Base-by-base conservation (phyloP, 2,888 invertebrate genomes). In the Branchinecta sandiegonensis region DNA sequence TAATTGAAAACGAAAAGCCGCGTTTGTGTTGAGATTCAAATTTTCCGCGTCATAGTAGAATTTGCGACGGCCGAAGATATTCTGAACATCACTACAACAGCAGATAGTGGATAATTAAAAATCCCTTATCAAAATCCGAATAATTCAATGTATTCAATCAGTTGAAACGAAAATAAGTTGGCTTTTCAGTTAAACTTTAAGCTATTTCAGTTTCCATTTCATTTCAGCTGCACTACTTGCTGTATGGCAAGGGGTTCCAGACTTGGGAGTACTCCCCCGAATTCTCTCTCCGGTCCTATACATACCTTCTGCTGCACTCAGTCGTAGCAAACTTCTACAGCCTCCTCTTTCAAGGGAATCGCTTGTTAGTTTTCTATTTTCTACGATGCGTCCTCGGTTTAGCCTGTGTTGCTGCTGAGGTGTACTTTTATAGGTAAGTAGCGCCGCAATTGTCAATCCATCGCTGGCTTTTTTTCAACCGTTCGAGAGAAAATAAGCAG, bases 221-320 rank as follows among this genome's bases (percentile, higher is more conserved):
- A 67, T 77, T 77, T 68, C 76, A 84, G 85, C 82, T 84, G 69
- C 87, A 88, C 75, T 84, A 82, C 80, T 75, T 87, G 80, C 84
- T 97, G 67, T 94, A 93, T 77, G 94, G 93, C 10, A 86, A 83
- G 76, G 99, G 99, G 8, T 84, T 97, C 71, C 97, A 99, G 81
- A 99, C 99, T 47, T 99, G 99, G 99, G 99, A 99, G 78, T 99
- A 99, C 78, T 94, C 95, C 76, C 96, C 99, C 0, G 81, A 84
- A 71, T 97, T 87, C 78, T 95, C 94, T 0, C 84, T 99, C 66
- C 83, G 99, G 65, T 99, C 99, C 0, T 99, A 99, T 78, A 86
- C 90, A 70, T 94, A 96, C 75, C 80, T 99, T 46, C 83, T 92
- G 81, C 78, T 95, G 66, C 92, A 96, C 78, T 37, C 37, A 37